Evolutionary conservation across 2,888 invertebrate species (phyloP).

Genomic region (Rugalucina vietnamica): DNA sequence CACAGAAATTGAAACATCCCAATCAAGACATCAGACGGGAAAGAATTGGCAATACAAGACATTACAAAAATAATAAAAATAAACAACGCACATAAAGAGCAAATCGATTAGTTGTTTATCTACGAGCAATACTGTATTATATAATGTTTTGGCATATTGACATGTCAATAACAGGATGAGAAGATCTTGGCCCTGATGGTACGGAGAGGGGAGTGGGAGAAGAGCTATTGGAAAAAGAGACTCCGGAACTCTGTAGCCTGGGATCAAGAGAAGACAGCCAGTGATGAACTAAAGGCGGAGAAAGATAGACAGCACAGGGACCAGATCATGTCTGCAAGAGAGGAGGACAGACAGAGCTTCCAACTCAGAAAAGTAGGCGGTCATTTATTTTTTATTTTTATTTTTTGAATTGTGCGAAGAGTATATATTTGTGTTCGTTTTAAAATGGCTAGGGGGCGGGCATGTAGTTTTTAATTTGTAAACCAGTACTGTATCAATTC

Average conservation of each 20-base stretch:
- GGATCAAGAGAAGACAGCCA: constrained; percentile 69
- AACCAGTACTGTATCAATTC: too few relatives aligned
- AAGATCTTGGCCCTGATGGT: constrained; percentile 78
- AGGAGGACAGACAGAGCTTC: constrained; percentile 55
- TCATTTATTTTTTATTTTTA: too few relatives aligned
- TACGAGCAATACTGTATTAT: too few relatives aligned
- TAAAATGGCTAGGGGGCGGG: too few relatives aligned
- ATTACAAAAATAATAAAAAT: too few relatives aligned
- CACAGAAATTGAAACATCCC: too few relatives aligned
- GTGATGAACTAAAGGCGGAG: constrained; percentile 69
- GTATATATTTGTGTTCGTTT: not conserved
- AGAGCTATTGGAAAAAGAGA: constrained; percentile 62
- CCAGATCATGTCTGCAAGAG: constrained; percentile 40
- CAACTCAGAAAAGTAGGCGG: constrained; percentile 41
- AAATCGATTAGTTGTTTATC: too few relatives aligned
- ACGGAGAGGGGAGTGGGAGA: constrained; percentile 73
- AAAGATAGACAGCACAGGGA: constrained; percentile 53
- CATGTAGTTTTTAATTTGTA: too few relatives aligned
- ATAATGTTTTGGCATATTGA: too few relatives aligned
- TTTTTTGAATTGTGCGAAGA: not conserved
- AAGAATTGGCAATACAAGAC: too few relatives aligned
- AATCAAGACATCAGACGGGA: too few relatives aligned
- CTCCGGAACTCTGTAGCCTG: constrained; percentile 69
- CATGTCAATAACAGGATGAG: constrained; percentile 78
- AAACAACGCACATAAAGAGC: too few relatives aligned